Conservation (phyloP, 1,140 invertebrate species). For the Tetraneura akinire region DNA sequence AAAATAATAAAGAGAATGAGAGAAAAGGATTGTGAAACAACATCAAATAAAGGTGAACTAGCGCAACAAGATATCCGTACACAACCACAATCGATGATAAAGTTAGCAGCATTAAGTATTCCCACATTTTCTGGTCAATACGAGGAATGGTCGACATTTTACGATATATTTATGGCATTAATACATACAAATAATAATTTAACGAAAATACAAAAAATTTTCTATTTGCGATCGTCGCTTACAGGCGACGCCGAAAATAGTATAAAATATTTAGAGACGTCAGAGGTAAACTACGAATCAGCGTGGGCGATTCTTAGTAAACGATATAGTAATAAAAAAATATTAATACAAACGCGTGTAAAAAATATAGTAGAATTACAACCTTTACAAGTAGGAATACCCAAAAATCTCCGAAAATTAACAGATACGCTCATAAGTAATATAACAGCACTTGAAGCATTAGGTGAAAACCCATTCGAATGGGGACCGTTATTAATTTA, state of each 20-base stretch:
- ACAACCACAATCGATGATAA: not conserved
- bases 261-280: not conserved
- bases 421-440: not conserved
- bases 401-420: not conserved
- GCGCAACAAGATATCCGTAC: no score
- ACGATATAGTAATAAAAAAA: slow-evolving; percentile 12
- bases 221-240: slow-evolving; percentile 5
- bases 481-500: slow-evolving; percentile 15
- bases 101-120: not conserved
- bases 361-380: slow-evolving; percentile 3
- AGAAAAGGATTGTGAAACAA: not conserved
- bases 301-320: not conserved
- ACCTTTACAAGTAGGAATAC: not conserved
- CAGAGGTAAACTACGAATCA: not conserved
- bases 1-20: not conserved
- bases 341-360: slow-evolving; percentile 18
- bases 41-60: not conserved
- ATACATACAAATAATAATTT: not conserved
- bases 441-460: not conserved
- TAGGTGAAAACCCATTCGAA: not conserved
- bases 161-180: not conserved
- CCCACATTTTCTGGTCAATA: slow-evolving; percentile 4
- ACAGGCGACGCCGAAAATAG: not conserved
- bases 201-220: slow-evolving; percentile 2
- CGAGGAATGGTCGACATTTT: not conserved